These are phyloP conservation scores for Drosophila mimica DNA, from an alignment of 2,888 invertebrate species.

Conservation along the genomic window DNA sequence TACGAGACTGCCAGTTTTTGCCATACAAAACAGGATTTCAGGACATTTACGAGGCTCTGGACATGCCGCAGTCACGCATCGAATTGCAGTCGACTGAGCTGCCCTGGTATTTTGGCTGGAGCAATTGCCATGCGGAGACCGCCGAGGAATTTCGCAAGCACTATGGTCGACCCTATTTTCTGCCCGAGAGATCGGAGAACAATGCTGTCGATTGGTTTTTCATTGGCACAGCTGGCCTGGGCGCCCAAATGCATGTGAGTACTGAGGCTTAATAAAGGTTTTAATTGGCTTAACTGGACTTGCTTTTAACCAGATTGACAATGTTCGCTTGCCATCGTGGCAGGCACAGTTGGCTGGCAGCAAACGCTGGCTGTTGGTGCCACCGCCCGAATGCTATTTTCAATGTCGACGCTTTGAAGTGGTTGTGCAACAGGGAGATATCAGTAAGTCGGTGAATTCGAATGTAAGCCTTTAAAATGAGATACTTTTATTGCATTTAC, in stretches of 20 bases:
- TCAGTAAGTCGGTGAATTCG: constrained; percentile 87
- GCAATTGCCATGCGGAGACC: constrained; percentile 95
- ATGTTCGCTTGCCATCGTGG: constrained; percentile 97
- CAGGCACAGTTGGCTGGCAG: constrained; percentile 96
- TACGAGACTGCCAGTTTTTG: constrained; percentile 94
- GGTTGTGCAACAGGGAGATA: constrained; percentile 94
- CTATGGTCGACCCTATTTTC: constrained; percentile 94
- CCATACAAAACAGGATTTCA: constrained; percentile 95
- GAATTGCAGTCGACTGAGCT: constrained; percentile 83
- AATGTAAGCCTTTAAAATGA: not conserved
- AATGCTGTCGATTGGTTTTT: constrained; percentile 98
- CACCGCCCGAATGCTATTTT: constrained; percentile 96
- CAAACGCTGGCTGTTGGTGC: constrained; percentile 95
- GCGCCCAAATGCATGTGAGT: constrained; percentile 96
- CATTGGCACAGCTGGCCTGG: constrained; percentile 97
- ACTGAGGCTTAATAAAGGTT: not conserved
- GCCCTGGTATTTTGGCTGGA: constrained; percentile 92
- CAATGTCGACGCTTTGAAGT: constrained; percentile 87
- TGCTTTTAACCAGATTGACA: constrained; percentile 90
- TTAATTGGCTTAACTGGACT: not conserved
- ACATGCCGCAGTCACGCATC: constrained; percentile 91
- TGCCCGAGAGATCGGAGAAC: constrained; percentile 93
- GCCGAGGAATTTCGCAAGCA: constrained; percentile 91
- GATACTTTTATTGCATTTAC: constrained; percentile 76
- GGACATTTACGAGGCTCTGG: constrained; percentile 92